Evolutionary conservation across 2,113 vertebrate genomes (phyloP).

Genomic region (Malurus elegans): DNA sequence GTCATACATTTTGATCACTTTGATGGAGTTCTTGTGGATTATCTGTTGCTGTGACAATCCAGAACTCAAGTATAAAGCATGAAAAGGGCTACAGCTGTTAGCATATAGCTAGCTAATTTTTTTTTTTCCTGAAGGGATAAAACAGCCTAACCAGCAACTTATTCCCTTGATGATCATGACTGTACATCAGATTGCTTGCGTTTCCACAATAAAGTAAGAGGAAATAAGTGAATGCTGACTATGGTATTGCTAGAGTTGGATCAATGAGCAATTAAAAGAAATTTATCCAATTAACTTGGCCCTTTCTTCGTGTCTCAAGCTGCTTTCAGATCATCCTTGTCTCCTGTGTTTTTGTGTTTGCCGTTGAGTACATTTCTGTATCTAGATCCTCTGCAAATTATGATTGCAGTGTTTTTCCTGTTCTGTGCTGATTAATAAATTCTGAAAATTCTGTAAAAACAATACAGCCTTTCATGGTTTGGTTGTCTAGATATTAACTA

Average conservation of each 20-base stretch:
- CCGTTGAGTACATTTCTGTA: background rate
- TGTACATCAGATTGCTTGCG: background rate
- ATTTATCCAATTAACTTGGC: constrained; percentile 3
- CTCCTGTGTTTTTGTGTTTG: background rate
- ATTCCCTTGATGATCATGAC: background rate
- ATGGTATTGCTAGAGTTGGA: background rate
- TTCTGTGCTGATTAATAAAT: background rate
- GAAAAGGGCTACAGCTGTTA: background rate
- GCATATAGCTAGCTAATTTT: background rate
- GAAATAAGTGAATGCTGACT: background rate
- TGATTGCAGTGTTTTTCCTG: background rate
- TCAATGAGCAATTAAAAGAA: constrained; percentile 22
- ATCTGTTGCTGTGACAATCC: background rate
- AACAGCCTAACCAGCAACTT: background rate
- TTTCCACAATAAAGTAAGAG: background rate
- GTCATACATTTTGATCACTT: background rate
- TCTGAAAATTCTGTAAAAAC: background rate
- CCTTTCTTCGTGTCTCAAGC: background rate
- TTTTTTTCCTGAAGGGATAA: background rate
- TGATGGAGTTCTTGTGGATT: background rate
- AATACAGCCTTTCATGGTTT: background rate
- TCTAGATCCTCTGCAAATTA: background rate
- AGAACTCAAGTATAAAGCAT: background rate
- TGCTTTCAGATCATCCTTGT: background rate
- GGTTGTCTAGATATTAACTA: background rate